Evolutionary conservation across 1,140 invertebrate species (phyloP).

Genomic region (Tigriopus japonicus): DNA sequence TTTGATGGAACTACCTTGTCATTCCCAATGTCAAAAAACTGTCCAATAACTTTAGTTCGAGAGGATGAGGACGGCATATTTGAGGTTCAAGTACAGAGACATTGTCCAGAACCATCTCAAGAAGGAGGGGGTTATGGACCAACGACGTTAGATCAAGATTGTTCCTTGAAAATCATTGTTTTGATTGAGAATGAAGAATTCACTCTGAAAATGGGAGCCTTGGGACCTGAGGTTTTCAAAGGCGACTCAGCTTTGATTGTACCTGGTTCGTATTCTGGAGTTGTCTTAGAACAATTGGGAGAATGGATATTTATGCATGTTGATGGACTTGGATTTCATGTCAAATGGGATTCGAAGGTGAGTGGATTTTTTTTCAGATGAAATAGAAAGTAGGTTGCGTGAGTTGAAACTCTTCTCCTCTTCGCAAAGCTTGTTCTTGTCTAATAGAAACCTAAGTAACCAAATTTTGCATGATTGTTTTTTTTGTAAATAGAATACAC

Average conservation of each 20-base stretch:
- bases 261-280: background rate
- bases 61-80: background rate
- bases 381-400: too few species aligned
- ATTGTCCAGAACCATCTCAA: background rate
- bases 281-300: background rate
- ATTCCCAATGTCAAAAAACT: background rate
- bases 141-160: background rate
- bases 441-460: too few species aligned
- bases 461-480: too few species aligned
- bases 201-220: background rate
- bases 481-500: too few species aligned
- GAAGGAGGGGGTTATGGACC: background rate
- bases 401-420: too few species aligned
- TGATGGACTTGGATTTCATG: background rate
- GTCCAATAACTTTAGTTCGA: background rate
- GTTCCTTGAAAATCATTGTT: background rate
- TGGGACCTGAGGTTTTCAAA: background rate
- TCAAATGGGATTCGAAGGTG: constrained; percentile 2
- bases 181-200: background rate
- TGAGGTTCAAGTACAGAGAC: background rate
- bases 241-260: background rate
- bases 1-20: background rate
- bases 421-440: too few species aligned
- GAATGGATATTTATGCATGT: background rate
- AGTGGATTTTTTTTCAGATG: too few species aligned